These are phyloP conservation scores for Molossus molossus DNA, from an alignment of 2,797 vertebrate species.

Conservation along the genomic window DNA sequence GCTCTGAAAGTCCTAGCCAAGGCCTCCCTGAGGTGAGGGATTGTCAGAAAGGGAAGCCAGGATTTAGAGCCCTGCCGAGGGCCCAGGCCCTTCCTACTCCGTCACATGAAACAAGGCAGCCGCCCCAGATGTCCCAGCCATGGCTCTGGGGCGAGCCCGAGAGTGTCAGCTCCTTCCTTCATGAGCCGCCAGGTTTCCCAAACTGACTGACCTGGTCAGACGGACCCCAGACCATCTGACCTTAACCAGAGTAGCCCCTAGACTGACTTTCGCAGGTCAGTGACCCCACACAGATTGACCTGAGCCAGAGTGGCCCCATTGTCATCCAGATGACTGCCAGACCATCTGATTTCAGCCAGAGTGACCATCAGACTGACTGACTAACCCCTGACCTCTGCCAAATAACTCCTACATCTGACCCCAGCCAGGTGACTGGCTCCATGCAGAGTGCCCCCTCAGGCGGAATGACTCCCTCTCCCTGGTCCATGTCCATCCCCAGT, in stretches of 20 bases:
- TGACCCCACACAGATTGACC: not conserved
- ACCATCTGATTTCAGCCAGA: not conserved
- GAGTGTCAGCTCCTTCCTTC: not conserved
- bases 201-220: constrained; percentile 1
- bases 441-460: not conserved
- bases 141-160: not conserved
- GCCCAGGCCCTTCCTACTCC: not conserved
- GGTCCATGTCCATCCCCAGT: not conserved
- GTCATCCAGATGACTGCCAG: not conserved
- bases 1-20: not conserved
- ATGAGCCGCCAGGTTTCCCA: not conserved
- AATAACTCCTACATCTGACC: not conserved
- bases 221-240: not conserved
- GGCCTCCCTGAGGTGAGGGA: not conserved
- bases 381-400: not conserved
- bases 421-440: not conserved
- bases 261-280: not conserved
- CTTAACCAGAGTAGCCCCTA: not conserved
- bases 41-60: not conserved
- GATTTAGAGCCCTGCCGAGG: not conserved
- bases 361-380: not conserved
- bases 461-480: not conserved
- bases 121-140: not conserved
- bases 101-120: not conserved
- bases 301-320: not conserved